A percentile compares a stretch with the other conserved stretches of the same genome.
Conservation (phyloP, 2,797 vertebrate species). For the Lindbergichthys nudifrons region DNA sequence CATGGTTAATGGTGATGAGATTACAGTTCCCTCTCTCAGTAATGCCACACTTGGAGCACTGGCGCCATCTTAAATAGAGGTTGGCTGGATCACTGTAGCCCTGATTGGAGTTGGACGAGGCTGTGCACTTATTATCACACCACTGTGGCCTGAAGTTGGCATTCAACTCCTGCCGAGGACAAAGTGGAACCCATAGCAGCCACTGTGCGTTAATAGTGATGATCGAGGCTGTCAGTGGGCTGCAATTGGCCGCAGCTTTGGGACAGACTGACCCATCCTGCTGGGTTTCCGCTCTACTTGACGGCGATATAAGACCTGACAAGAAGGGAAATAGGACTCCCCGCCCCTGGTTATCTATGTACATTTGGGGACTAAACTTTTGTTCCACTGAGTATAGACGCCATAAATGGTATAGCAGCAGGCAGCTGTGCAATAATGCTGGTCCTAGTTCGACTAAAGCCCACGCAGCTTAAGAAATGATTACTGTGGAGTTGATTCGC, state of each 20-base stretch:
- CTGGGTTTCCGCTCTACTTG: constrained; percentile 63
- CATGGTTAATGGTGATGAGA: constrained; percentile 44
- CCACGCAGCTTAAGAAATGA: constrained; percentile 46
- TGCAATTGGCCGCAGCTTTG: constrained; percentile 36
- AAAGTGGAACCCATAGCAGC: constrained; percentile 42
- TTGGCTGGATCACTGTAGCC: constrained; percentile 31
- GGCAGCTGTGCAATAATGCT: constrained; percentile 30
- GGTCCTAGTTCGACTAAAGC: constrained; percentile 39
- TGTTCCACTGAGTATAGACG: constrained; percentile 27
- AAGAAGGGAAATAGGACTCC: constrained; percentile 35
- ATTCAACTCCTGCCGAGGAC: constrained; percentile 41
- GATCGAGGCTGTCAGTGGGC: constrained; percentile 53
- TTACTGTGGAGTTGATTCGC: constrained; percentile 43
- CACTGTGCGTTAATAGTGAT: constrained; percentile 54
- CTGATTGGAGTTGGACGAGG: constrained; percentile 47
- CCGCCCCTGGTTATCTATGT: constrained; percentile 42
- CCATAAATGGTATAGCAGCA: constrained; percentile 21
- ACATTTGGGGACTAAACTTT: constrained; percentile 45
- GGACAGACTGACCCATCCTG: constrained; percentile 41
- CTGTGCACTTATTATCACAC: constrained; percentile 43
- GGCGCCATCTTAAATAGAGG: constrained; percentile 58
- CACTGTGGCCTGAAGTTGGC: constrained; percentile 48
- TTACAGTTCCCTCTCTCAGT: constrained; percentile 24
- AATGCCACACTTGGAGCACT: constrained; percentile 28
- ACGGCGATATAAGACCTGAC: constrained; percentile 48